Base-by-base conservation (phyloP, 2,113 vertebrate species). In the Miniopterus natalensis region DNA sequence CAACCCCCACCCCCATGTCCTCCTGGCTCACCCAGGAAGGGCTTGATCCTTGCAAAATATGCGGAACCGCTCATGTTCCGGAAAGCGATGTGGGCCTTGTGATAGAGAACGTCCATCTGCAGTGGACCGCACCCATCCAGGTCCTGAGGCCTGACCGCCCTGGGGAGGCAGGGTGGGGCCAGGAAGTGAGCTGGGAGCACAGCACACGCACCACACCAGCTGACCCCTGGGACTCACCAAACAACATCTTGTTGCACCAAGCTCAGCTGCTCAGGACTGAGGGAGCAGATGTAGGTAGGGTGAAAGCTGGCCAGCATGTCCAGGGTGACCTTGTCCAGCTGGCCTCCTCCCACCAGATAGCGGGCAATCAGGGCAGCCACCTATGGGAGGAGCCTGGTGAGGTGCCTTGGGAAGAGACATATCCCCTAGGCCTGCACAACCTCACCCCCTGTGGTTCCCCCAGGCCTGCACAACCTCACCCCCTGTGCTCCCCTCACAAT, bases 21-120 rank as follows among this genome's bases (percentile, higher is more conserved):
- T 31, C 47, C 23, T 2, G 53, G 89, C 98, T 87, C 97, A 99
- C 99, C 97, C 5, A 99, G 78, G 80, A 98, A 99, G 0, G 98
- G 40, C 51, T 65, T 25, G 11, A 98, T 98, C 36, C 98, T 98
- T 61, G 78, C 57, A 63, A 98, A 99, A 51, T 96, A 95, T 1
- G 95, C 65, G 8, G 53, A 0, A 25, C 14, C 6, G 0, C 49
- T 66, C 3, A 1, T 1, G 7, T 90, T 89, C 31, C 93, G 97
- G 95, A 99, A 99, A 57, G 99, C 98, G 0, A 1, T 0, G 2
- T 14, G 87, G 73, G 99, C 98, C 53, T 98, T 98, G 53, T 0
- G 1, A 23, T 99, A 99, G 42, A 99, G 96, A 7, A 59, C 7
- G 17, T 81, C 77, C 96, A 99, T 98, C 0, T 98, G 98, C 15